Conservation (phyloP, 2,113 vertebrate genomes). For the Gnathonemus echidnorhynchus region DNA sequence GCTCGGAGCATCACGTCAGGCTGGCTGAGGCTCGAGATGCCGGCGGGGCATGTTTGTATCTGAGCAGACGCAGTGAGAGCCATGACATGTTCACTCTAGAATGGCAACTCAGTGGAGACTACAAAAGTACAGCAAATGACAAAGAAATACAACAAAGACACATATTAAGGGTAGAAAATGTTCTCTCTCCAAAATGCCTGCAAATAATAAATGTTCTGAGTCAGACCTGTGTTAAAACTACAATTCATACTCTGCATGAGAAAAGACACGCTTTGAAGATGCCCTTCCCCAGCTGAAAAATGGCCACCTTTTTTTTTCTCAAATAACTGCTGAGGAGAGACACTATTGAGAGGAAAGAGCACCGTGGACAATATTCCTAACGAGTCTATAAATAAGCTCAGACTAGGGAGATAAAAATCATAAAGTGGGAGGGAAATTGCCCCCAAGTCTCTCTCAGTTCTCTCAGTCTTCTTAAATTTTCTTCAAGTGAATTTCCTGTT, state of each 20-base stretch:
- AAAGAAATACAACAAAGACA: neutral
- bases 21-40: neutral
- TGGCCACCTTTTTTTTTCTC: neutral
- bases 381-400: neutral
- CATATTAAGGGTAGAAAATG: neutral
- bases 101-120: neutral
- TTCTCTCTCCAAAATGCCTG: neutral
- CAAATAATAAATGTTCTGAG: neutral
- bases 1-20: neutral
- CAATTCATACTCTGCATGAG: neutral
- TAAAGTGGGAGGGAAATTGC: constrained; percentile 13
- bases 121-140: neutral
- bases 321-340: neutral
- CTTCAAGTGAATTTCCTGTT: neutral
- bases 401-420: neutral
- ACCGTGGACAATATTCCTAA: neutral
- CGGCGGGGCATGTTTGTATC: neutral
- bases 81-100: neutral
- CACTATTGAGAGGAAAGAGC: neutral
- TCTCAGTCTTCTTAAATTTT: neutral
- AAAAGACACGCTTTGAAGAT: neutral
- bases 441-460: constrained; percentile 17
- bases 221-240: neutral
- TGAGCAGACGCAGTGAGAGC: no score
- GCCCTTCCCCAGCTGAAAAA: neutral